A percentile compares a stretch with the other conserved stretches of the same genome.
Conservation (phyloP, 2,113 vertebrate genomes). For the Benitochromis conjunctus region DNA sequence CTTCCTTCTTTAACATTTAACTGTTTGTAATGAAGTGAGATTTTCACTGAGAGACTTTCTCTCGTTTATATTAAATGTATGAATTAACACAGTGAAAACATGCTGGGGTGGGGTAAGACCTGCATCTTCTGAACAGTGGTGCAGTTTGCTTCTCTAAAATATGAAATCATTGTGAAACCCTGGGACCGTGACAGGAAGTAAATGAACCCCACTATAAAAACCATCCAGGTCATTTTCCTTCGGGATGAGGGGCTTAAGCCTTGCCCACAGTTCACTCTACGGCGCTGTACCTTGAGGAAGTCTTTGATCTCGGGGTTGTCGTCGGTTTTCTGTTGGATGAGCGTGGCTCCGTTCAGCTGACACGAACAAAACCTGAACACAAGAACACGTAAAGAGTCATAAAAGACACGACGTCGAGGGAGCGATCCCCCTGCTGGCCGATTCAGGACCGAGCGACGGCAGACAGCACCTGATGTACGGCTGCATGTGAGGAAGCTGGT, state of each 20-base stretch:
- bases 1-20: too few species aligned
- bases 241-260: not conserved
- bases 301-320: conserved; percentile 96
- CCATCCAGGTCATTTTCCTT: not conserved
- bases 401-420: not conserved
- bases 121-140: too few species aligned
- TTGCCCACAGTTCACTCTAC: rapidly evolving
- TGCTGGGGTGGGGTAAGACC: too few species aligned
- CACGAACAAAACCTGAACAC: conserved; percentile 88
- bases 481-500: conserved; percentile 98
- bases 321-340: conserved; percentile 97
- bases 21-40: too few species aligned
- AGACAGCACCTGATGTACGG: conserved; percentile 85
- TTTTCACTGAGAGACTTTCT: too few species aligned
- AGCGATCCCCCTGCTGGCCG: rapidly evolving
- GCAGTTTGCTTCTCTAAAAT: too few species aligned
- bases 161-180: too few species aligned
- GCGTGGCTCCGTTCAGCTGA: conserved; percentile 94
- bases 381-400: rapidly evolving
- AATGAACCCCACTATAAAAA: rapidly evolving
- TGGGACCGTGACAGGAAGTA: rapidly evolving
- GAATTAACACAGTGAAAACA: too few species aligned
- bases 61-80: too few species aligned
- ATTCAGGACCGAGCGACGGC: rapidly evolving
- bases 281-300: conserved; percentile 81